Evolutionary conservation across 2,888 invertebrate species (phyloP), one percentile per base, ranked within the genome.

Genomic region (Baccha elongata): DNA sequence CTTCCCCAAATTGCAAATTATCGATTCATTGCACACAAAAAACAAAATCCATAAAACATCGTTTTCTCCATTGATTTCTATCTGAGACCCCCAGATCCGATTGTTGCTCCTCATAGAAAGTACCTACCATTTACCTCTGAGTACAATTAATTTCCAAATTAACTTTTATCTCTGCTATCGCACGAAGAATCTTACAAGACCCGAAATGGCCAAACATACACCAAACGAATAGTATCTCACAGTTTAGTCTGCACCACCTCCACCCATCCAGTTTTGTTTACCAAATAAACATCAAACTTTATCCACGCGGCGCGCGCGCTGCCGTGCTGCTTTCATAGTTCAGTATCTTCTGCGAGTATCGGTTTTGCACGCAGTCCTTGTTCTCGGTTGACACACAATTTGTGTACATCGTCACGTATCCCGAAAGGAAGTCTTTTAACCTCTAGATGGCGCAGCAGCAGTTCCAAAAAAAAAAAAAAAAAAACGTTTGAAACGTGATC

Each of bases 321-420:
- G 21, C 35, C 23, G 23, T 23, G 23, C 23, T 23, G 23, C 3
- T 37, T 55, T 11, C 17, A 29, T 52, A 44, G 26, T 60, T 46
- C 48, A 62, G 67, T 76, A 81, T 71, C 76, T 65, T 13, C 67
- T 62, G 48, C 21, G 67, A 73, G 78, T 78, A 78, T 83, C 83
- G 76, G 60, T 60, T 78, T 55, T 83, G 83, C 83, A 83, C 83
- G 83, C 83, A 76, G 83, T 78, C 64, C 83, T 78, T 83, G 83
- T 83, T 72, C 68, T 50, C 17, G 83, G 32, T 78, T 78, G 83
- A 83, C 78, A 83, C 72, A 73, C 78, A 83, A 78, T 76, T 76
- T 78, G 67, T 83, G 72, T 78, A 81, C 50, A 65, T 64, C 60
- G 58, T 64, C 72, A 67, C 67, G 65, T 81, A 75, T 81, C 83